A percentile compares a stretch with the other conserved stretches of the same genome.
Evolutionary conservation across 2,797 vertebrate genomes (phyloP).

Genomic region (Anisognathus igniventris): DNA sequence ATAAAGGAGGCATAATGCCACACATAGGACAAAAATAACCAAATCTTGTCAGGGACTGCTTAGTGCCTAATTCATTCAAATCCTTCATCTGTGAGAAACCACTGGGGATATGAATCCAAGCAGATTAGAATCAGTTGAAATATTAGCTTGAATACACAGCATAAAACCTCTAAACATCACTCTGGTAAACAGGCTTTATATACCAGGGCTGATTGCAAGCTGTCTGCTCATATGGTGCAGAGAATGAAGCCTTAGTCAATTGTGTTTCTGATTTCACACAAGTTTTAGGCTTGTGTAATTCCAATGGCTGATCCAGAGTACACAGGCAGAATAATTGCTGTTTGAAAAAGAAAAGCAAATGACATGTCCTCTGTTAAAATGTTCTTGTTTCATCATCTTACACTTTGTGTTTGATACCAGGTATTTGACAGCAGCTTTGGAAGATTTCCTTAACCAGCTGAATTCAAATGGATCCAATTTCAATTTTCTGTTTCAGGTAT

Average conservation of each 20-base stretch:
- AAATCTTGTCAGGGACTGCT: not conserved
- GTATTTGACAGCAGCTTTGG: not conserved
- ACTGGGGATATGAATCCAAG: not conserved
- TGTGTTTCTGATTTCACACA: conserved; percentile 31
- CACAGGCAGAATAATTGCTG: not conserved
- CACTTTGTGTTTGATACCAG: not conserved
- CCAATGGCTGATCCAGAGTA: not conserved
- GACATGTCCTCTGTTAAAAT: not conserved
- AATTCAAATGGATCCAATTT: not conserved
- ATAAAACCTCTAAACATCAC: not conserved
- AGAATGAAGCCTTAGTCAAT: not conserved
- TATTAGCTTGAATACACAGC: not conserved
- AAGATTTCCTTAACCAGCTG: not conserved
- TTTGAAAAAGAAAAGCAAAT: not conserved
- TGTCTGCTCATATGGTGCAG: not conserved
- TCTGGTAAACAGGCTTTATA: not conserved
- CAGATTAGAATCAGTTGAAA: conserved; percentile 17
- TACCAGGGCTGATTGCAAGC: not conserved
- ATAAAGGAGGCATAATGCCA: not conserved
- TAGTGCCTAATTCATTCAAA: conserved; percentile 5
- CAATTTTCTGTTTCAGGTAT: not conserved
- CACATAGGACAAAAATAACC: not conserved
- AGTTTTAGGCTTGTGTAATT: conserved; percentile 11
- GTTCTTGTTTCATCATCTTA: not conserved
- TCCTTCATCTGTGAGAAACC: conserved; percentile 7